Conservation (phyloP, 2,113 vertebrate genomes). For the Taurulus bubalis region DNA sequence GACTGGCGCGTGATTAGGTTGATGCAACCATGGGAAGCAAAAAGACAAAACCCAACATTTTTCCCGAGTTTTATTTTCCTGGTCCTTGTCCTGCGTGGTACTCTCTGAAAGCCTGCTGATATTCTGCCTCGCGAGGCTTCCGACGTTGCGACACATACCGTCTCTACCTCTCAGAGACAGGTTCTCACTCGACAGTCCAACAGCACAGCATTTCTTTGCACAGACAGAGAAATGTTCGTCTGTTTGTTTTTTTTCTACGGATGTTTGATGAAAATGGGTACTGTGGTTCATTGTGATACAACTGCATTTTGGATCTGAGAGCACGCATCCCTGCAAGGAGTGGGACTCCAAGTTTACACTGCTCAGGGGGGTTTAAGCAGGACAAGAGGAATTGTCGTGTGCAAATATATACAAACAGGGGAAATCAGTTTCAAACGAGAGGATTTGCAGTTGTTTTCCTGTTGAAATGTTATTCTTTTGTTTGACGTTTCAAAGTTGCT, state of each 20-base stretch:
- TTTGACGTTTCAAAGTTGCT: neutral
- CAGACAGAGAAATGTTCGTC: neutral
- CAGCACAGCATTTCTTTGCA: neutral
- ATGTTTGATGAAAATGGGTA: neutral
- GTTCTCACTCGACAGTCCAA: neutral
- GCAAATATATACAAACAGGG: neutral
- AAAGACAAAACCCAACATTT: neutral
- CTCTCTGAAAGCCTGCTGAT: neutral
- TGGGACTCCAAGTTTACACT: neutral
- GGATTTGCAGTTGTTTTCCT: neutral
- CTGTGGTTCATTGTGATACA: neutral
- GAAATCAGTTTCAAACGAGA: neutral
- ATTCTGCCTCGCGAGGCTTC: neutral
- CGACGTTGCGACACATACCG: neutral
- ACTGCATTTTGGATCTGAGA: neutral
- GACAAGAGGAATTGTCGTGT: neutral
- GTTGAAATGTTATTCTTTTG: neutral
- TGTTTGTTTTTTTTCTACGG: neutral
- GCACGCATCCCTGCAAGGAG: neutral
- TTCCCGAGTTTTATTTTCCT: too few species aligned
- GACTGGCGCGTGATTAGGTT: neutral
- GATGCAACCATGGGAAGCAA: neutral
- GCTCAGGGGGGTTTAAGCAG: too few species aligned
- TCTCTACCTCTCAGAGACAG: neutral
- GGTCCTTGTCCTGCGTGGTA: too few species aligned